Conservation (phyloP, 2,888 invertebrate genomes). For the Lordiphosa fenestrarum region DNA sequence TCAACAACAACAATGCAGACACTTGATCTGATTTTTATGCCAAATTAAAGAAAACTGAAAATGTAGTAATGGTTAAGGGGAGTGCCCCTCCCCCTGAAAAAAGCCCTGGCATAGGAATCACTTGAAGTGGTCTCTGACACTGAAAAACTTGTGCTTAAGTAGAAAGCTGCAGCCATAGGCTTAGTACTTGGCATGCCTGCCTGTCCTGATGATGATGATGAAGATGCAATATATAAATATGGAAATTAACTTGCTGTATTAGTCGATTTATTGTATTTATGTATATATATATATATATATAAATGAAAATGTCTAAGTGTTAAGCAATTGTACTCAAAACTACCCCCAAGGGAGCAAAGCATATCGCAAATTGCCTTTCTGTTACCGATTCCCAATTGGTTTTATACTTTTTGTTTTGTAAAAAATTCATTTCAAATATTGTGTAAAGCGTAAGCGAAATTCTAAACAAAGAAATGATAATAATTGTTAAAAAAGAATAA, state of each 20-base stretch:
- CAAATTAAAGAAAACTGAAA: conserved; percentile 26
- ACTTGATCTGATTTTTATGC: conserved; percentile 70
- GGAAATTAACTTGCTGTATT: conserved; percentile 31
- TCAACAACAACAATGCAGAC: conserved; percentile 40
- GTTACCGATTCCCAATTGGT: conserved; percentile 20
- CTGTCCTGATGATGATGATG: conserved; percentile 40
- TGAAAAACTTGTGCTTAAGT: conserved; percentile 64
- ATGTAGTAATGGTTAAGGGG: neutral
- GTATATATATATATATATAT: neutral
- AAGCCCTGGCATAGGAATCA: conserved; percentile 61
- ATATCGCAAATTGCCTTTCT: conserved; percentile 12
- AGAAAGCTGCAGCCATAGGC: conserved; percentile 44
- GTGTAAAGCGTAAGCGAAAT: conserved; percentile 15
- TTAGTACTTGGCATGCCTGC: conserved; percentile 42
- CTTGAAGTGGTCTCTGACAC: conserved; percentile 13
- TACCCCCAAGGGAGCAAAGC: conserved; percentile 25
- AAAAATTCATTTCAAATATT: conserved; percentile 28
- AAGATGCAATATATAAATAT: conserved; percentile 37
- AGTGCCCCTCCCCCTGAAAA: neutral
- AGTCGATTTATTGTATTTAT: conserved; percentile 25
- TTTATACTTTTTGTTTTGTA: conserved; percentile 9
- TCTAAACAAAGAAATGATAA: conserved; percentile 8
- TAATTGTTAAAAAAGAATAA: conserved; percentile 2
- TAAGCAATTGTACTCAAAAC: conserved; percentile 64
- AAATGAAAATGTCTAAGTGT: conserved; percentile 27